phyloP scores from a whole-genome alignment of 2,888 invertebrate genomes.

The Phyllotreta striolata region DNA sequence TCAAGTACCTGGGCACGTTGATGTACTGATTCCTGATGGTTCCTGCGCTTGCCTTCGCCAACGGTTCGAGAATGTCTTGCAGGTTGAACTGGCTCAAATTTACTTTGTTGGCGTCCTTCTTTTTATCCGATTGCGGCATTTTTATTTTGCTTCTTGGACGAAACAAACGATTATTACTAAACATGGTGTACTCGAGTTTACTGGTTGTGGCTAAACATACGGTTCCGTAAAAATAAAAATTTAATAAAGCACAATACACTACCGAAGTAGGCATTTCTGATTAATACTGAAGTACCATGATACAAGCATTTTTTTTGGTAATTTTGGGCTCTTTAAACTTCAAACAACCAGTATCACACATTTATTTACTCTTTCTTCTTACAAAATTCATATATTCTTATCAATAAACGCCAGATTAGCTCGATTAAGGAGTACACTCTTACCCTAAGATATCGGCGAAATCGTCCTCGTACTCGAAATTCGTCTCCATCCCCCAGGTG shows the following conservation, averaged over 20 bases:
- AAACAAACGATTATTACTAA: conserved; percentile 30
- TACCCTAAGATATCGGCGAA: conserved; percentile 79
- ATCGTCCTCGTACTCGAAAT: conserved; percentile 65
- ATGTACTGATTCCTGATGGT: conserved; percentile 75
- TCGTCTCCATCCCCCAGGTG: conserved; percentile 54
- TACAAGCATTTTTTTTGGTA: too few species aligned
- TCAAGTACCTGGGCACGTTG: conserved; percentile 80
- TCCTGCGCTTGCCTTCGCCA: conserved; percentile 57
- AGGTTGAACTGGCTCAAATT: conserved; percentile 63
- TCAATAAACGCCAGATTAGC: too few species aligned
- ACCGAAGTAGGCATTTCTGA: too few species aligned
- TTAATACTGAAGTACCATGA: too few species aligned
- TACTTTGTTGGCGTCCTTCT: conserved; percentile 62
- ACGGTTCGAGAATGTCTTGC: conserved; percentile 59
- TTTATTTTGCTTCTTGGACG: conserved; percentile 55
- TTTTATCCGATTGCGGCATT: conserved; percentile 44
- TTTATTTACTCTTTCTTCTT: too few species aligned
- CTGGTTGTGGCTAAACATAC: background rate
- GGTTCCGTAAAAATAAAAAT: too few species aligned
- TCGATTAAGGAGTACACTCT: conserved; percentile 40
- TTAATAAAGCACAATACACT: too few species aligned
- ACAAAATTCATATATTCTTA: too few species aligned
- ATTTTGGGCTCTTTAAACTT: too few species aligned
- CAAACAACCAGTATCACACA: too few species aligned
- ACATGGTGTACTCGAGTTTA: background rate